phyloP scores from a whole-genome alignment of 53 echinoderm and acorn worm species.

The Mesocentrotus franciscanus region DNA sequence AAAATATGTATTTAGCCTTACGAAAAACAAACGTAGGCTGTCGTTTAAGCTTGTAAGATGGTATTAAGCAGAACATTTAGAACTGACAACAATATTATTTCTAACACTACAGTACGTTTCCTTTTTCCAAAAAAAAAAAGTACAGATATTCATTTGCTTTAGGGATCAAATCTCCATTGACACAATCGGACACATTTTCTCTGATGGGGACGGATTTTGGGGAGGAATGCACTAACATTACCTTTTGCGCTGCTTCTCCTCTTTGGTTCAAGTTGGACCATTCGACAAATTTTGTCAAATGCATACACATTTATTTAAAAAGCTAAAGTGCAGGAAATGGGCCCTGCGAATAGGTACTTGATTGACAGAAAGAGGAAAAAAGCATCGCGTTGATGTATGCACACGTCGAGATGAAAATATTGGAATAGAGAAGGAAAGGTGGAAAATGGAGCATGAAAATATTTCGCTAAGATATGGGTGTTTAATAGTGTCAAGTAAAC shows the following conservation, averaged over 20 bases:
- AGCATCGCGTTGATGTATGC: not conserved
- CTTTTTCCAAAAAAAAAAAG: not conserved
- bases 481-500: constrained; percentile 3
- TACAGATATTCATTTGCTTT: not conserved
- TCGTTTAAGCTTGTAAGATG: not conserved
- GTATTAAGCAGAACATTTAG: not conserved
- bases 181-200: not conserved
- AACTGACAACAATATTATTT: not conserved
- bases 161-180: not conserved
- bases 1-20: not conserved
- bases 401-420: constrained; percentile 14
- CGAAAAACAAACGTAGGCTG: not conserved
- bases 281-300: constrained; percentile 51
- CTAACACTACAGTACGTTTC: not conserved
- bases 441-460: constrained; percentile 29
- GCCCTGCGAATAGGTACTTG: constrained; percentile 19
- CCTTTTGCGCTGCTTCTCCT: constrained; percentile 14
- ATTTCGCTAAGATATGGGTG: not conserved
- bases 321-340: constrained; percentile 57
- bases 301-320: constrained; percentile 57
- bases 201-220: not conserved
- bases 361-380: constrained; percentile 32
- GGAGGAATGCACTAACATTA: constrained; percentile 17
- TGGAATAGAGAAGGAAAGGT: not conserved
- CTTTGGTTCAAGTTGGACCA: not conserved